A percentile compares a stretch with the other conserved stretches of the same genome.
Conservation (phyloP, 2,888 invertebrate species). For the Plagodis dolabraria region DNA sequence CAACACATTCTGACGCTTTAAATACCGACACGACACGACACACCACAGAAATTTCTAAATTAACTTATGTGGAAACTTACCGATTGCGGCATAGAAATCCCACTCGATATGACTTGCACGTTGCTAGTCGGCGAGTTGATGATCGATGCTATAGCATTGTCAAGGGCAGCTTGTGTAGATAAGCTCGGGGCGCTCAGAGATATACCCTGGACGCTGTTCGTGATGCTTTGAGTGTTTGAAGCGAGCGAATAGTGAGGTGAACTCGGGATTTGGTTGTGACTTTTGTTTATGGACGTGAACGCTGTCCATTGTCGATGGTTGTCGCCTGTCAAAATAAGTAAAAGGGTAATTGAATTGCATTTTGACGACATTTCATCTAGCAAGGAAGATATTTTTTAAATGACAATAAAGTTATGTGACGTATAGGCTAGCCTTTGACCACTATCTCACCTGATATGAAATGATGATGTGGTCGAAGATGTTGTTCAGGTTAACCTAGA, state of each 20-base stretch:
- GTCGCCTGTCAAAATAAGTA: constrained; percentile 54
- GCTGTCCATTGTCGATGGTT: constrained; percentile 74
- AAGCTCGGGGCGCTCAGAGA: constrained; percentile 66
- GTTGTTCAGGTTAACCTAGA: no score
- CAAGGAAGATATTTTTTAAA: no score
- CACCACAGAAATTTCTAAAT: no score
- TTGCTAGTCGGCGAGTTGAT: constrained; percentile 71
- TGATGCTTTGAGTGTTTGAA: constrained; percentile 63
- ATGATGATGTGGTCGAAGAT: no score
- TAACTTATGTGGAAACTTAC: constrained; percentile 6
- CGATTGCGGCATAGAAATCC: constrained; percentile 57
- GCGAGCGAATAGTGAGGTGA: constrained; percentile 59
- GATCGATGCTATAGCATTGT: constrained; percentile 75
- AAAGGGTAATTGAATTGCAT: no score
- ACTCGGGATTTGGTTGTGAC: constrained; percentile 54
- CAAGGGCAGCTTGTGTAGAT: constrained; percentile 66
- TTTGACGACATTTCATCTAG: no score
- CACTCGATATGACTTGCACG: constrained; percentile 74
- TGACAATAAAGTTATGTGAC: no score
- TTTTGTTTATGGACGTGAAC: constrained; percentile 64
- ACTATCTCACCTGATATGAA: no score
- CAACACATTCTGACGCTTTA: no score
- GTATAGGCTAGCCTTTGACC: no score
- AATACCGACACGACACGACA: no score
- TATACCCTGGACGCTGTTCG: constrained; percentile 77